Conservation (phyloP, 2,797 vertebrate species). For the Huso huso region DNA sequence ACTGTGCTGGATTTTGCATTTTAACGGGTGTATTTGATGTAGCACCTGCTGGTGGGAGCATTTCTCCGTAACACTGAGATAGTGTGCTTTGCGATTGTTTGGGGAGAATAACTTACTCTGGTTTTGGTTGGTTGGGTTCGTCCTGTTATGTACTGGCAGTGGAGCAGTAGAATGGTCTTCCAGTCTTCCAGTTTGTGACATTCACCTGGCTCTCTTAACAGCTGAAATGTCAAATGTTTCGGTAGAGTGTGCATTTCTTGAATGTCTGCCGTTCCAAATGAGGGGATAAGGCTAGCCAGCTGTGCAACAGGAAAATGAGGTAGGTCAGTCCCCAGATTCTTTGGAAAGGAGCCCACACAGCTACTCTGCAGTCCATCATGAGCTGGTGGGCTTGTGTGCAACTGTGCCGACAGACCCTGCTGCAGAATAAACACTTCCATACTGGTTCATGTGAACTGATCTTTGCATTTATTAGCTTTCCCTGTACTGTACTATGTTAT, state of each 20-base stretch:
- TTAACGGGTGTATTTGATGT: too few species aligned
- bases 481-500: not conserved
- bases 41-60: too few species aligned
- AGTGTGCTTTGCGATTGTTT: too few species aligned
- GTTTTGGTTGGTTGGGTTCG: too few species aligned
- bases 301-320: constrained; percentile 1
- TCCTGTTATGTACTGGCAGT: constrained; percentile 1
- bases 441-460: too few species aligned
- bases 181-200: constrained; percentile 7
- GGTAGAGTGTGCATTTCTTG: constrained; percentile 2
- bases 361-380: not conserved
- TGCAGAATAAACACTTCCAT: too few species aligned
- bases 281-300: constrained; percentile 17
- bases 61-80: too few species aligned
- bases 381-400: not conserved
- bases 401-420: too few species aligned
- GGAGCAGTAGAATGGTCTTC: constrained; percentile 6
- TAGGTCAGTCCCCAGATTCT: constrained; percentile 5
- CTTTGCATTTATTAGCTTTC: too few species aligned
- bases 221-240: constrained; percentile 14
- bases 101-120: too few species aligned
- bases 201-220: constrained; percentile 20
- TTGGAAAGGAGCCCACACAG: constrained; percentile 1
- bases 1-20: too few species aligned
- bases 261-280: constrained; percentile 8